These are phyloP conservation scores for Glossosoma conforme DNA, from an alignment of 1,140 invertebrate genomes.

Conservation along the genomic window DNA sequence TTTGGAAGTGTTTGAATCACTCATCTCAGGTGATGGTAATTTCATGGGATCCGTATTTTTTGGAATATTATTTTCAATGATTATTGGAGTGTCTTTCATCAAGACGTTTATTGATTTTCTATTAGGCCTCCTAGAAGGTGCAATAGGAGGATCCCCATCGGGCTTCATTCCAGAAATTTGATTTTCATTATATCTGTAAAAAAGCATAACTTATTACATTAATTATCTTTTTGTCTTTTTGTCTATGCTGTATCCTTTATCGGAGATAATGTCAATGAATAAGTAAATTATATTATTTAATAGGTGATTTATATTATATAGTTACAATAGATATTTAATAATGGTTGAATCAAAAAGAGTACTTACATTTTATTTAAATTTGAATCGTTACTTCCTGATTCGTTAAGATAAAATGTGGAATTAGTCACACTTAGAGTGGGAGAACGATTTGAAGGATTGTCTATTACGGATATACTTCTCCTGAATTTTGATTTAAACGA, in stretches of 20 bases:
- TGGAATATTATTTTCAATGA: too few relatives aligned
- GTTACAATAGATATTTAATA: too few relatives aligned
- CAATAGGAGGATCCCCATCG: conserved; percentile 1
- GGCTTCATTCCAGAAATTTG: too few relatives aligned
- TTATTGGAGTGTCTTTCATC: background rate
- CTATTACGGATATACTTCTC: conserved; percentile 44
- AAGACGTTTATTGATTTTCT: conserved; percentile 14
- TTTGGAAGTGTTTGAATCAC: conserved; percentile 5
- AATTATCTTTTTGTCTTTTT: too few relatives aligned
- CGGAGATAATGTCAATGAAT: too few relatives aligned
- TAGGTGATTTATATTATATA: too few relatives aligned
- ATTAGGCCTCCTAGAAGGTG: conserved; percentile 29
- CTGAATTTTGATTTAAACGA: conserved; percentile 52
- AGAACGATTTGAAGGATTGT: conserved; percentile 41
- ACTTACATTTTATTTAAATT: conserved; percentile 49
- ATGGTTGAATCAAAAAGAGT: too few relatives aligned
- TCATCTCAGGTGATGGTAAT: too few relatives aligned
- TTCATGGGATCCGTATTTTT: too few relatives aligned
- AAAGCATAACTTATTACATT: too few relatives aligned
- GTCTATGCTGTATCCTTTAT: too few relatives aligned
- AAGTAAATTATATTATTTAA: too few relatives aligned
- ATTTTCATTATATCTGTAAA: conserved; percentile 1
- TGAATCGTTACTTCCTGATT: conserved; percentile 55
- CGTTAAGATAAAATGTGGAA: conserved; percentile 61
- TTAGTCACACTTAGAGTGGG: conserved; percentile 49